Evolutionary conservation across 1,140 invertebrate genomes (phyloP).

Genomic region (Portunus trituberculatus): DNA sequence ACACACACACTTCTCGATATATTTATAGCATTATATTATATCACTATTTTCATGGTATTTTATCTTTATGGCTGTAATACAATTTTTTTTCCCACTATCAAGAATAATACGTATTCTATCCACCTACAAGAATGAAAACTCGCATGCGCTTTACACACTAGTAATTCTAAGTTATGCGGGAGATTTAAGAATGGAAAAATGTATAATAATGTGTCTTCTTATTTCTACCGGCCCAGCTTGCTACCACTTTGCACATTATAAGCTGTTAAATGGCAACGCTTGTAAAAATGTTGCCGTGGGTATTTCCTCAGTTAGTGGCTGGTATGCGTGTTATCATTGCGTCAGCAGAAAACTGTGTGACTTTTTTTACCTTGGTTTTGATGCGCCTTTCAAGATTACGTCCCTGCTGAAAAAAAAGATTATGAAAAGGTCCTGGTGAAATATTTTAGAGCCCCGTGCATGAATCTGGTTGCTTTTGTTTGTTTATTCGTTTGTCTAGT

Average conservation of each 20-base stretch:
- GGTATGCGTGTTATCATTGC: neutral
- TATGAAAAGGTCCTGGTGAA: too few relatives aligned
- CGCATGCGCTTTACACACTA: neutral
- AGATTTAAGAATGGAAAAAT: neutral
- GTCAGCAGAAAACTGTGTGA: neutral
- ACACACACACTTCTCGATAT: neutral
- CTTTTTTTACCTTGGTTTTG: neutral
- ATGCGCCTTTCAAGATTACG: neutral
- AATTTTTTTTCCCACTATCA: neutral
- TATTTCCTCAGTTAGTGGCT: neutral
- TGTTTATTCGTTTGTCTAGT: neutral
- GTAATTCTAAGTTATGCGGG: neutral
- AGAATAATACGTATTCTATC: neutral
- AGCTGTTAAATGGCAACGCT: neutral
- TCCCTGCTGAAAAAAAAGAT: neutral
- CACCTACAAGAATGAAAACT: neutral
- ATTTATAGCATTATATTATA: neutral
- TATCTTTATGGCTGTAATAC: slow-evolving; percentile 7
- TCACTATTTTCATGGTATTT: neutral
- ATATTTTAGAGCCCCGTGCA: too few relatives aligned
- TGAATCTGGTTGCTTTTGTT: too few relatives aligned
- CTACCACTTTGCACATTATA: neutral
- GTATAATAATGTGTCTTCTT: neutral
- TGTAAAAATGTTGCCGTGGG: neutral
- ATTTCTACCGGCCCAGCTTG: neutral